A percentile compares a stretch with the other conserved stretches of the same genome.
Evolutionary conservation across 2,113 vertebrate species (phyloP).

Genomic region (Oncorhynchus mykiss): DNA sequence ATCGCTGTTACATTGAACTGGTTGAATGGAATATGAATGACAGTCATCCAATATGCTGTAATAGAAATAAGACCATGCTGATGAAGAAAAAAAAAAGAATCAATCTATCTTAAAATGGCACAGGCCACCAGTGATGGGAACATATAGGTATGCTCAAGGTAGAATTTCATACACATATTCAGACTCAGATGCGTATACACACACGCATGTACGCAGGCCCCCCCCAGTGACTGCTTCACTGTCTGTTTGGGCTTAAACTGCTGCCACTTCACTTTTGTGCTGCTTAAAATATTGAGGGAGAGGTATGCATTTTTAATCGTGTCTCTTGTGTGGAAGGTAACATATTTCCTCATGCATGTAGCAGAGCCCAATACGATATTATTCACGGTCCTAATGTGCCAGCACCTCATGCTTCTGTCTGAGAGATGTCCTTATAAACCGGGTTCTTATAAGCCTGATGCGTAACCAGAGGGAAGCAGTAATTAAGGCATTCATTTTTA

Average conservation of each 20-base stretch:
- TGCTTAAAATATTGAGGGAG: constrained; percentile 12
- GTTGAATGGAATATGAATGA: no score
- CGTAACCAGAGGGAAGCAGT: constrained; percentile 11
- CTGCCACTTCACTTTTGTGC: constrained; percentile 1
- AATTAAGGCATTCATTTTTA: constrained; percentile 55
- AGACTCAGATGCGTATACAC: neutral
- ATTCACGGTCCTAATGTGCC: neutral
- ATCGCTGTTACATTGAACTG: no score
- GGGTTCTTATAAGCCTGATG: constrained; percentile 2
- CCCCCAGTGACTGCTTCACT: neutral
- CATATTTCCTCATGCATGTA: neutral
- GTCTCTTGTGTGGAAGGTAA: constrained; percentile 1
- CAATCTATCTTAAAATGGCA: no score
- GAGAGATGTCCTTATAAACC: constrained; percentile 4
- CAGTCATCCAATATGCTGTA: no score
- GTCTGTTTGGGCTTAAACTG: constrained; percentile 5
- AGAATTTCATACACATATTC: neutral
- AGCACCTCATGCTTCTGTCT: neutral
- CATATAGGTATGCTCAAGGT: neutral
- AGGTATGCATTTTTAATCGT: constrained; percentile 9
- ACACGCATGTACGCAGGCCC: neutral
- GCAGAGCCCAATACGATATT: neutral
- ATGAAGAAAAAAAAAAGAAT: no score
- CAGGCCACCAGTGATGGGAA: no score
- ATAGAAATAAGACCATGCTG: no score